A percentile compares a stretch with the other conserved stretches of the same genome.
Conservation (phyloP, 1,140 invertebrate species). For the Hycleus phaleratus region DNA sequence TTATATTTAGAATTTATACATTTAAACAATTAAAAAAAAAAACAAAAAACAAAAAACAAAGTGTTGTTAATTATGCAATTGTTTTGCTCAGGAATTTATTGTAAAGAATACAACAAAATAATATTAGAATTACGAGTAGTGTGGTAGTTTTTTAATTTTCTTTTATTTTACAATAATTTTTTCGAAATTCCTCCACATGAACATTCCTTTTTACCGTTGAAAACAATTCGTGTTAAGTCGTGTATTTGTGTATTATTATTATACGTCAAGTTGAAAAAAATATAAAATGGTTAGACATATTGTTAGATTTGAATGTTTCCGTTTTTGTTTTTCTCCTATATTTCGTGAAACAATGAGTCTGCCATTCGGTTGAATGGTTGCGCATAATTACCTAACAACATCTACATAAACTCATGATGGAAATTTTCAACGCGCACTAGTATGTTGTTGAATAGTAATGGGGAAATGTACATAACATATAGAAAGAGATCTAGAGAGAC, state of each 20-base stretch:
- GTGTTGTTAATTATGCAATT: conserved; percentile 27
- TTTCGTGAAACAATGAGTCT: conserved; percentile 10
- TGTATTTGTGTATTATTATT: no score
- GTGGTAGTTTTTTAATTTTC: neutral
- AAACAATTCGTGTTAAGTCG: no score
- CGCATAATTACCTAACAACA: conserved; percentile 4
- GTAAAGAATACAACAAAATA: conserved; percentile 16
- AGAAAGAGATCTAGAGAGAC: conserved; percentile 7
- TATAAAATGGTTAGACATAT: no score
- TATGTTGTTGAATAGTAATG: conserved; percentile 12
- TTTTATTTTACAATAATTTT: neutral
- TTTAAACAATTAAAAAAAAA: neutral
- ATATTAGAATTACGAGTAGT: conserved; percentile 13
- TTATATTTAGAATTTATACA: conserved; percentile 23
- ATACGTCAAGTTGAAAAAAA: no score
- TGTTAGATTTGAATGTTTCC: no score
- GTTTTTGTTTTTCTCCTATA: neutral
- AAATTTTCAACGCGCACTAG: conserved; percentile 7
- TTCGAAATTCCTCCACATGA: no score
- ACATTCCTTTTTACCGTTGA: no score
- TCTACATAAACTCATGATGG: neutral
- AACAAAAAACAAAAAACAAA: neutral
- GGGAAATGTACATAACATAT: neutral
- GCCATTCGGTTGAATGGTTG: conserved; percentile 4
- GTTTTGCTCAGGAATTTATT: conserved; percentile 35